Conservation (phyloP, 2,113 vertebrate species). For the Clarias magur region DNA sequence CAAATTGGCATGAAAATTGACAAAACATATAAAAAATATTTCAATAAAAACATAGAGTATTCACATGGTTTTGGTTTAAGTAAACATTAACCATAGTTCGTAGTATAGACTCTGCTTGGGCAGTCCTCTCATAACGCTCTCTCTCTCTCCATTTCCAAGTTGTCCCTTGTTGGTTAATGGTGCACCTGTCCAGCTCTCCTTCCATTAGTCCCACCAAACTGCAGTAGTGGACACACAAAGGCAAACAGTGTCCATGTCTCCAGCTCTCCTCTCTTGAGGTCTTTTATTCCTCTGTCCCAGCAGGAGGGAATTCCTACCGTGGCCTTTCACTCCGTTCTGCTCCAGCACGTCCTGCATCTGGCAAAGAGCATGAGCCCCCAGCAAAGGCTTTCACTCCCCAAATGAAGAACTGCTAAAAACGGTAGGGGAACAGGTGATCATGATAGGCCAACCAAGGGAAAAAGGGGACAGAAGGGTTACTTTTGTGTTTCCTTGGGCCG, state of each 20-base stretch:
- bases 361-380: conserved; percentile 61
- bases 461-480: conserved; percentile 48
- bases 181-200: conserved; percentile 51
- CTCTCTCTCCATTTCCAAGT: conserved; percentile 8
- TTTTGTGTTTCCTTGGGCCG: conserved; percentile 56
- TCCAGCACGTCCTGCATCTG: conserved; percentile 69
- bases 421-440: conserved; percentile 60
- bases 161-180: conserved; percentile 36
- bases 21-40: not conserved
- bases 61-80: not conserved
- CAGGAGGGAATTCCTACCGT: conserved; percentile 73
- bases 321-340: conserved; percentile 67
- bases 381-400: conserved; percentile 67
- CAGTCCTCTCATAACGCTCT: conserved; percentile 6
- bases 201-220: conserved; percentile 41
- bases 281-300: conserved; percentile 61
- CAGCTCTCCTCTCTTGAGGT: conserved; percentile 46
- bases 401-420: conserved; percentile 70
- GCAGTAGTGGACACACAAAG: conserved; percentile 48
- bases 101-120: conserved; percentile 8
- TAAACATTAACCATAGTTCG: not conserved
- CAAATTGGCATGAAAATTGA: not conserved
- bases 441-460: conserved; percentile 43
- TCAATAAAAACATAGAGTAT: not conserved
- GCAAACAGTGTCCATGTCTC: conserved; percentile 52